Conservation (phyloP, 1,140 invertebrate species). For the Anadara kagoshimensis region DNA sequence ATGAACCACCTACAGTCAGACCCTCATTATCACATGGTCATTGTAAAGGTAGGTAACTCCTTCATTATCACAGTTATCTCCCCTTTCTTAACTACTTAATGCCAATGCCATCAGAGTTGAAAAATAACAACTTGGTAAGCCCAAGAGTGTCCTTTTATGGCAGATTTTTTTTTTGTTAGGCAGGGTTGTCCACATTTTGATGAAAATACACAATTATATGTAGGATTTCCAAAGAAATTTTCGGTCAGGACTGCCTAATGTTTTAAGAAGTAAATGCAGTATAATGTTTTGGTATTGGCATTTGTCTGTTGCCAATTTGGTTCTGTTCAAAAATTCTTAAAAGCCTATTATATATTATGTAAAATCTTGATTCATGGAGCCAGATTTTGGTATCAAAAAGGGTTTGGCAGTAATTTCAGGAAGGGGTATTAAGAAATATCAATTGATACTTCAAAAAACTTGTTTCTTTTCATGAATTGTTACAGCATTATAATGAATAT, state of each 20-base stretch:
- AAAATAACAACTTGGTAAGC: not conserved
- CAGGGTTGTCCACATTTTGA: not conserved
- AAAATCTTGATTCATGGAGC: too few relatives aligned
- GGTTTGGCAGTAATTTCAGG: too few relatives aligned
- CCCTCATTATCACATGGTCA: constrained; percentile 80
- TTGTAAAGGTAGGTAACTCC: constrained; percentile 80
- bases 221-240: not conserved
- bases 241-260: not conserved
- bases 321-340: too few relatives aligned
- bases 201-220: not conserved
- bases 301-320: not conserved
- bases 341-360: too few relatives aligned
- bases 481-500: too few relatives aligned
- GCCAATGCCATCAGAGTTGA: not conserved
- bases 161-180: not conserved
- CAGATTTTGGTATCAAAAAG: too few relatives aligned
- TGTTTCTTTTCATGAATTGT: too few relatives aligned
- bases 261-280: not conserved
- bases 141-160: not conserved
- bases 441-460: too few relatives aligned
- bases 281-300: not conserved
- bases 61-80: not conserved
- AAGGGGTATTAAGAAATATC: too few relatives aligned
- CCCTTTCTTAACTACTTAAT: not conserved
- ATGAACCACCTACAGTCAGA: constrained; percentile 81